phyloP scores from a whole-genome alignment of 2,113 vertebrate genomes.

The Spermophilus dauricus region DNA sequence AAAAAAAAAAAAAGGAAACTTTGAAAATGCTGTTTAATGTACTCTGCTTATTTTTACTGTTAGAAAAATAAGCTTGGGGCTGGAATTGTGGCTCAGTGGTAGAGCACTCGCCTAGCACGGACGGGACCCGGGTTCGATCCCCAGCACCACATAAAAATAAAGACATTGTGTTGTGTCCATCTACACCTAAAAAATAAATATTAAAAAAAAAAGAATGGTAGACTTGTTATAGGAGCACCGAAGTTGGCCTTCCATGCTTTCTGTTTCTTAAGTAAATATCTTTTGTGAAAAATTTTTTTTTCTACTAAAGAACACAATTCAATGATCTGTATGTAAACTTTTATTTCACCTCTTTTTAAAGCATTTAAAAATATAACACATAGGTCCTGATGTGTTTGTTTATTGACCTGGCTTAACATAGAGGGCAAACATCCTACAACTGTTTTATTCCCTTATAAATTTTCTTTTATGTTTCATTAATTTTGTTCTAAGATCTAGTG shows the following conservation, averaged over 20 bases:
- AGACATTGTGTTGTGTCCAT: too few relatives aligned
- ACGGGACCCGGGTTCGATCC: too few relatives aligned
- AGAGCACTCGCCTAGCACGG: too few relatives aligned
- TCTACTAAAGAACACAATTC: neutral
- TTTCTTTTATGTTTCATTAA: conserved; percentile 39
- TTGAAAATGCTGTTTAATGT: neutral
- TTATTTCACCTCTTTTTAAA: neutral
- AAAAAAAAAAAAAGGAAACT: neutral
- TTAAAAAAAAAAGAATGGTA: neutral
- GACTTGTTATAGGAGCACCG: neutral
- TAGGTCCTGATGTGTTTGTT: neutral
- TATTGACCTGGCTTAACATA: neutral
- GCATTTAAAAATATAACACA: neutral
- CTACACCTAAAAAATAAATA: too few relatives aligned
- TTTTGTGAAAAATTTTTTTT: neutral
- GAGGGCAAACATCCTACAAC: neutral
- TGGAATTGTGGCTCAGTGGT: too few relatives aligned
- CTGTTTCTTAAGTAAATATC: neutral
- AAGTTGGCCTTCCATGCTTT: neutral
- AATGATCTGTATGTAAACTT: neutral
- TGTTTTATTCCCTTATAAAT: conserved; percentile 26
- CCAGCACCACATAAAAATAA: too few relatives aligned
- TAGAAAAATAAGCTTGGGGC: neutral
- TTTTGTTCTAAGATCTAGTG: conserved; percentile 35
- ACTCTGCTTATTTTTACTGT: neutral